Percentiles rank a stretch among this genome's conserved stretches.
phyloP scores from a whole-genome alignment of 2,888 invertebrate genomes.

The Timandra comae region DNA sequence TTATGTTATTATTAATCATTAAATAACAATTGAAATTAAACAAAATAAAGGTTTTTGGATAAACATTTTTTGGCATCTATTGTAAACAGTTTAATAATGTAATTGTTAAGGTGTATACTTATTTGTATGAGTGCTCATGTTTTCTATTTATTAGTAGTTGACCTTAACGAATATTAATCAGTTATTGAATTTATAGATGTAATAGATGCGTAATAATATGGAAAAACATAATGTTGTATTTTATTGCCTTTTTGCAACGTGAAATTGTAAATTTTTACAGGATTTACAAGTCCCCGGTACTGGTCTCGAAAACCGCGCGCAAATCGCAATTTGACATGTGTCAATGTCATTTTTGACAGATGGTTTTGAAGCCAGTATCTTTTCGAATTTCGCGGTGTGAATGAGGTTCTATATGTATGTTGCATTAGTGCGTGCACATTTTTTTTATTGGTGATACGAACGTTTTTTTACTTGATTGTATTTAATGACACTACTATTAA shows the following conservation, averaged over 20 bases:
- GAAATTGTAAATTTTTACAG: constrained; percentile 6
- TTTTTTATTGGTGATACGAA: constrained; percentile 48
- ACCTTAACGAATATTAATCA: constrained; percentile 45
- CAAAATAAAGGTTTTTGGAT: constrained; percentile 14
- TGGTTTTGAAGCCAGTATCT: not conserved
- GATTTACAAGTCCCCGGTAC: not conserved
- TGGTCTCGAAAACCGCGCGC: constrained; percentile 6
- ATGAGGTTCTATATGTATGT: constrained; percentile 27
- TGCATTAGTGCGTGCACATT: constrained; percentile 62
- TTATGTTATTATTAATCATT: constrained; percentile 15
- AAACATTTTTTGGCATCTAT: constrained; percentile 17
- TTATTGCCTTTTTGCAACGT: constrained; percentile 22
- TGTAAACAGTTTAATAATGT: constrained; percentile 16
- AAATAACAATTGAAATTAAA: constrained; percentile 6
- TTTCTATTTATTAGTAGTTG: constrained; percentile 69
- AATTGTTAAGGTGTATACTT: constrained; percentile 47
- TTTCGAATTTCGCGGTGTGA: not conserved
- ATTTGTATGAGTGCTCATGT: constrained; percentile 72
- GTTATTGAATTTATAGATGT: constrained; percentile 73
- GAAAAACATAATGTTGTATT: constrained; percentile 43
- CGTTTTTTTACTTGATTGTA: constrained; percentile 63
- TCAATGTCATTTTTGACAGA: not conserved
- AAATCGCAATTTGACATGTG: too few relatives aligned
- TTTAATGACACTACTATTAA: constrained; percentile 40
- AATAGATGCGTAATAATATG: constrained; percentile 47